Percentiles rank a stretch among this genome's conserved stretches.
Evolutionary conservation across 2,113 vertebrate species (phyloP).

Genomic region (Cottus gobio): DNA sequence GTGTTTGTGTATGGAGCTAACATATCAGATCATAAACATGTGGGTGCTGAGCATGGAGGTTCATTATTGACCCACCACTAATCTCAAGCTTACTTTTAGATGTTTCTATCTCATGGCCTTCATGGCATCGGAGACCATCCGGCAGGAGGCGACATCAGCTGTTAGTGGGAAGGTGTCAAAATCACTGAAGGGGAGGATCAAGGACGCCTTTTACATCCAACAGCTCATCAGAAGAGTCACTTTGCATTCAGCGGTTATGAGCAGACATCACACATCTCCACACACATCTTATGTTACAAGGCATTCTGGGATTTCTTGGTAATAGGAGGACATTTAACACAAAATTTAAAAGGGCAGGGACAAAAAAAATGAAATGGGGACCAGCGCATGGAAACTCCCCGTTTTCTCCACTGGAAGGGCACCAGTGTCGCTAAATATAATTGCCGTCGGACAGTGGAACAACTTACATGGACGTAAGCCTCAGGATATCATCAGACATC

Average conservation of each 20-base stretch:
- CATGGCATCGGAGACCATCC: not conserved
- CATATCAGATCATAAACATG: not conserved
- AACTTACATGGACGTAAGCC: not conserved
- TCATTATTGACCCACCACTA: not conserved
- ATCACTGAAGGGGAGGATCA: not conserved
- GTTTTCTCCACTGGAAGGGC: not conserved
- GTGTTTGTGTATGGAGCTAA: not conserved
- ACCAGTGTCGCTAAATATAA: not conserved
- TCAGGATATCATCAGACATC: not conserved
- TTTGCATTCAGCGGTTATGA: not conserved
- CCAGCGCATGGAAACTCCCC: not conserved
- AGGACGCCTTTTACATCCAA: not conserved
- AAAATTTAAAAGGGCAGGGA: not conserved
- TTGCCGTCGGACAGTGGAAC: not conserved
- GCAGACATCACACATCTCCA: not conserved
- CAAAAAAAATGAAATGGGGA: not conserved
- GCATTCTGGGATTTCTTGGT: not conserved
- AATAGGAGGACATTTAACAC: not conserved
- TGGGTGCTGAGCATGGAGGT: not conserved
- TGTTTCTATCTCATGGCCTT: not conserved
- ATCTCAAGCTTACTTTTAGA: not conserved
- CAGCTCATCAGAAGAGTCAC: not conserved
- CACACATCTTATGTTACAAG: not conserved
- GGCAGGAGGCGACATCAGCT: not conserved
- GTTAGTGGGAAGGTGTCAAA: not conserved